phyloP scores from a whole-genome alignment of 2,113 vertebrate genomes.

The Dicentrarchus labrax region DNA sequence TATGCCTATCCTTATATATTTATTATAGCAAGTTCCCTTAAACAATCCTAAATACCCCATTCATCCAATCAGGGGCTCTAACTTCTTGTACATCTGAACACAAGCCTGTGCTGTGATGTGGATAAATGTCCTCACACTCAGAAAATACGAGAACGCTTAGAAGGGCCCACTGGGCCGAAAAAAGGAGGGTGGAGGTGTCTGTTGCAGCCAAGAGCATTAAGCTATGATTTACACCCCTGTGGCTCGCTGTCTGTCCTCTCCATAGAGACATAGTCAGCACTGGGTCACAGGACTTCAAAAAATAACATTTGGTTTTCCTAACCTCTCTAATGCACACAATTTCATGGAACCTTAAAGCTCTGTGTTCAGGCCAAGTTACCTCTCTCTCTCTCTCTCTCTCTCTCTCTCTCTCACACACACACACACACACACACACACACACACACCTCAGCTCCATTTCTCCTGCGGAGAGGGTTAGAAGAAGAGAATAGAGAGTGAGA shows the following conservation, averaged over 20 bases:
- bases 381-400: constrained; percentile 11
- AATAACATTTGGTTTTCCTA: constrained; percentile 86
- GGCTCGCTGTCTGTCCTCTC: constrained; percentile 76
- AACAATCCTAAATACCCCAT: constrained; percentile 42
- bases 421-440: constrained; percentile 14
- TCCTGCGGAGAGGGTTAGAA: constrained; percentile 38
- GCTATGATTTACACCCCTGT: constrained; percentile 83
- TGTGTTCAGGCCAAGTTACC: constrained; percentile 58
- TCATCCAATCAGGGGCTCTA: constrained; percentile 27
- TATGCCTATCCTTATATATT: constrained; percentile 21
- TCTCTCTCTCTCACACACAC: constrained; percentile 5
- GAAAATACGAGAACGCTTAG: constrained; percentile 59
- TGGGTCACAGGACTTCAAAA: constrained; percentile 83
- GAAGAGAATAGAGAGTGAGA: constrained; percentile 39
- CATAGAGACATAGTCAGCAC: constrained; percentile 74
- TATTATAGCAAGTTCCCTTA: constrained; percentile 29
- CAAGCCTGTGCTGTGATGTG: constrained; percentile 52
- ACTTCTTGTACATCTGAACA: constrained; percentile 55
- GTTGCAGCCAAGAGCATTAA: constrained; percentile 82
- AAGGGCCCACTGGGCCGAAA: constrained; percentile 41
- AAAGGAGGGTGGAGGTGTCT: constrained; percentile 72
- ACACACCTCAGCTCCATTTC: constrained; percentile 35
- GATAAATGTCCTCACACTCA: constrained; percentile 67
- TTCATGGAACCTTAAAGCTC: constrained; percentile 80
- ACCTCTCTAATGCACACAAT: constrained; percentile 78